A percentile compares a stretch with the other conserved stretches of the same genome.
phyloP scores from a whole-genome alignment of 1,140 invertebrate species.

The Sogatella furcifera region DNA sequence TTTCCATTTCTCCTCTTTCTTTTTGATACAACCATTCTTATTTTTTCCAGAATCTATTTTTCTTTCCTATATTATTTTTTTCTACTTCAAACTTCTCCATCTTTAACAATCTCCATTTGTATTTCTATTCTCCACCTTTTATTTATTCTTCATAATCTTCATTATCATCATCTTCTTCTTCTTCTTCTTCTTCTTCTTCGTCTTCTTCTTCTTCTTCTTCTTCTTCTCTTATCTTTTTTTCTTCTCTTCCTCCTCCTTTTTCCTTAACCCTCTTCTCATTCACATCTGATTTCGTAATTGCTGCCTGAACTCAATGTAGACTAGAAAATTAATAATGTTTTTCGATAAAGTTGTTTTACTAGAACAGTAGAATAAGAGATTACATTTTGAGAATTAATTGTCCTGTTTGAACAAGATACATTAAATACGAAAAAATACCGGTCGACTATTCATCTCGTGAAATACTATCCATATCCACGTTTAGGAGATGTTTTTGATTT shows the following conservation, averaged over 20 bases:
- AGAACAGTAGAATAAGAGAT: no score
- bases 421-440: no score
- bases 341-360: no score
- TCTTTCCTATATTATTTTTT: background rate
- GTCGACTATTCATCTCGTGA: no score
- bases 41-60: background rate
- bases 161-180: background rate
- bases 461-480: no score
- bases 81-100: background rate
- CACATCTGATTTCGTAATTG: no score
- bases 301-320: no score
- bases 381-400: no score
- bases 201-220: background rate
- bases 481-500: no score
- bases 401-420: no score
- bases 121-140: background rate
- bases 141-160: background rate
- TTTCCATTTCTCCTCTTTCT: background rate
- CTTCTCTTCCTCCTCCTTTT: background rate
- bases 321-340: no score
- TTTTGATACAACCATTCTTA: background rate
- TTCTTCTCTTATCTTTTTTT: background rate
- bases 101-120: no score
- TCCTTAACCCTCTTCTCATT: background rate
- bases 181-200: background rate